phyloP scores from a whole-genome alignment of 2,797 vertebrate genomes.

The Austrolebias charrua region DNA sequence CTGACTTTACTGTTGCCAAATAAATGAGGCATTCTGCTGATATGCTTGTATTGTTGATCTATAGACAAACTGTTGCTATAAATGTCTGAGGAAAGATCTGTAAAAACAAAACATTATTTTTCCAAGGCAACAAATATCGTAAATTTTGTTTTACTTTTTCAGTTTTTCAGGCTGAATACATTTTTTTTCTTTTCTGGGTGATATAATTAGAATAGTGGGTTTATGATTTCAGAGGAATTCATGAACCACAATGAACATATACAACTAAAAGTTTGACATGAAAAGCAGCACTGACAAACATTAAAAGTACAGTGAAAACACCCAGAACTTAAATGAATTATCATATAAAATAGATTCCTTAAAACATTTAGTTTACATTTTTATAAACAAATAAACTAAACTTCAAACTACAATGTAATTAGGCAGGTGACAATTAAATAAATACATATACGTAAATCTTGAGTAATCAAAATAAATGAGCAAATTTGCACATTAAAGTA shows the following conservation, averaged over 20 bases:
- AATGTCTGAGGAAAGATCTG: constrained; percentile 76
- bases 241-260: constrained; percentile 36
- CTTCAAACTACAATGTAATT: constrained; percentile 27
- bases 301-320: constrained; percentile 57
- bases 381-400: constrained; percentile 28
- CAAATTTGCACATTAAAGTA: constrained; percentile 69
- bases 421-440: constrained; percentile 36
- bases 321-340: constrained; percentile 59
- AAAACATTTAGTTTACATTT: constrained; percentile 38
- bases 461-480: constrained; percentile 54
- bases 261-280: constrained; percentile 72
- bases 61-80: constrained; percentile 66
- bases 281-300: constrained; percentile 70
- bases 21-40: constrained; percentile 30
- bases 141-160: constrained; percentile 1
- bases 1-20: constrained; percentile 61
- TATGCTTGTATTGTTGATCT: constrained; percentile 43
- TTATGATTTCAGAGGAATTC: constrained; percentile 73
- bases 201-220: constrained; percentile 70
- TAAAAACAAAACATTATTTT: constrained; percentile 75
- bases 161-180: constrained; percentile 26
- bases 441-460: constrained; percentile 44
- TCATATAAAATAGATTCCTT: constrained; percentile 54
- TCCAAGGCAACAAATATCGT: constrained; percentile 19
- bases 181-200: constrained; percentile 18